Evolutionary conservation across 2,797 vertebrate species (phyloP), one percentile per base, ranked within the genome.

Genomic region (Catamblyrhynchus diadema): DNA sequence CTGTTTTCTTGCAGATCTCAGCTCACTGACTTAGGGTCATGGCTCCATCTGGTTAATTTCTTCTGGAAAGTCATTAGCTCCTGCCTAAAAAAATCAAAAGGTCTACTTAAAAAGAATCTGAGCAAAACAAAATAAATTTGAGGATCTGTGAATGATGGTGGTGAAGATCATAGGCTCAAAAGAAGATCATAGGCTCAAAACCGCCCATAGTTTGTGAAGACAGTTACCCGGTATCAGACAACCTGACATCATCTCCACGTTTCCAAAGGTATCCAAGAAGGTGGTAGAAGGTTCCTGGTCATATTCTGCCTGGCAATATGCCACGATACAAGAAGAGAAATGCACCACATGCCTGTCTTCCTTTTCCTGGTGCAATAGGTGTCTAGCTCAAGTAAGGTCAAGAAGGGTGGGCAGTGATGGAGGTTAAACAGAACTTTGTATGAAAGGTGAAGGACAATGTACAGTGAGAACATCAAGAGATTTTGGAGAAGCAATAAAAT

Each of bases 141-240:
- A 64, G 25, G 33, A 67, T 23, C 8, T 44, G 7, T 44, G 42
- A 61, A 57, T 41, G 4, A 53, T 1, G 4, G 1, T 23, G 17
- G 11, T 75, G 64, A 86, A 56, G 15, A 25, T 50, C 23, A 50
- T 8, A n/a, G 24, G 3, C 14, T 67, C 41, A 64, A 47, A 7
- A 4, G 67, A 88, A 50, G 13, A 25, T 50, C 27, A 50, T 8
- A 35, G 24, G 3, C 14, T 71, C 41, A 51, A 50, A 7, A 4
- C 0, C 0, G 7, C 5, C 2, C 3, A 1, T 1, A 25, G 2
- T 9, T 57, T 51, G 2, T 23, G 21, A 28, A 37, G 4, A 37
- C 25, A 69, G 8, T 8, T 47, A 15, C 33, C 14, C 21, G 22
- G n/a, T 65, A 16, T 45, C n/a, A 78, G 35, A 37, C 3, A 6